Evolutionary conservation across 2,797 vertebrate genomes (phyloP).

Genomic region (Melanotaenia maccullochi): DNA sequence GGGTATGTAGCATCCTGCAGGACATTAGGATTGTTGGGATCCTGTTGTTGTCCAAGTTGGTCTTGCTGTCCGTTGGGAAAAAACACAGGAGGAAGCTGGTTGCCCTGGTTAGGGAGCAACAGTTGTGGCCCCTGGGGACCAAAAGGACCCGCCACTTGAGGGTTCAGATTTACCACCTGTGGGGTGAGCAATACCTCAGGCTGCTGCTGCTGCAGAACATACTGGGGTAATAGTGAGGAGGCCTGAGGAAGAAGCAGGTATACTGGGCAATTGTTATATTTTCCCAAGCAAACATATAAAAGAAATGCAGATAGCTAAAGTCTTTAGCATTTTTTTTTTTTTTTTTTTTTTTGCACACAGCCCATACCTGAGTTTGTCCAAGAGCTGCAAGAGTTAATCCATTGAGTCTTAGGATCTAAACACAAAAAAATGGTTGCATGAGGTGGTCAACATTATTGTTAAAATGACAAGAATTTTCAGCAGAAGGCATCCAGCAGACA

Average conservation of each 20-base stretch:
- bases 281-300: neutral
- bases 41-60: constrained; percentile 56
- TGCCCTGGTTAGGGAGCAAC: constrained; percentile 70
- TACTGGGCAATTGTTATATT: neutral
- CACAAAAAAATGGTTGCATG: constrained; percentile 5
- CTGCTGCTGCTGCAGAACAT: constrained; percentile 76
- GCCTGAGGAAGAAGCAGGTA: constrained; percentile 40
- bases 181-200: constrained; percentile 73
- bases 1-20: constrained; percentile 72
- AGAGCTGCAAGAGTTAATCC: constrained; percentile 74
- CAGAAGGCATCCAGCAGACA: neutral
- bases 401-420: constrained; percentile 75
- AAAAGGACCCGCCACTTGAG: constrained; percentile 70
- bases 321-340: too few relatives aligned
- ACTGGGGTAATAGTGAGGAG: constrained; percentile 67
- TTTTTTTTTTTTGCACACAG: neutral
- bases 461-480: neutral
- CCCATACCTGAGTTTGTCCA: constrained; percentile 74
- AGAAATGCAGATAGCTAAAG: neutral
- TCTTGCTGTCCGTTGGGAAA: constrained; percentile 76
- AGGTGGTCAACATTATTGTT: neutral
- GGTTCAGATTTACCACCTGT: constrained; percentile 77
- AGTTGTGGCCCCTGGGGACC: constrained; percentile 72
- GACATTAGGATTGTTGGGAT: constrained; percentile 61
- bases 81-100: constrained; percentile 66